Conservation (phyloP, 2,797 vertebrate genomes). For the Alca torda region DNA sequence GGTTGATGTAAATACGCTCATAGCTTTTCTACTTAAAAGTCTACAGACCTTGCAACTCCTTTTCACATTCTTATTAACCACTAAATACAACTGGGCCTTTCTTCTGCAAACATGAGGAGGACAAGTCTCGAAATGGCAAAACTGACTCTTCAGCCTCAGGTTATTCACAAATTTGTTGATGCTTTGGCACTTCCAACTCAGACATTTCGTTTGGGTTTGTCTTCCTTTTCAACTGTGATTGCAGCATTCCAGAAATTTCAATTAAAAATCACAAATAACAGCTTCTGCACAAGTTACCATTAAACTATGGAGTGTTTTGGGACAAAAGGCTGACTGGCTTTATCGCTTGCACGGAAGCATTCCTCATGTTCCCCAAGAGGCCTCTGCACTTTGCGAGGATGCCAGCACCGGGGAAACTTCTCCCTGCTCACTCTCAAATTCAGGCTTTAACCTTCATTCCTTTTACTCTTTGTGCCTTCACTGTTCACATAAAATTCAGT, state of each 20-base stretch:
- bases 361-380: rapidly evolving
- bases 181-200: not conserved
- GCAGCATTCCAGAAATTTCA: not conserved
- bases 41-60: rapidly evolving
- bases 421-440: not conserved
- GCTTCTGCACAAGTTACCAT: not conserved
- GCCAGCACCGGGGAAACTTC: not conserved
- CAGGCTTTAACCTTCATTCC: not conserved
- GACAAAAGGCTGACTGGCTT: not conserved
- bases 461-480: not conserved
- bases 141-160: not conserved
- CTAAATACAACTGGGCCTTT: rapidly evolving
- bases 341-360: not conserved
- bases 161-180: not conserved
- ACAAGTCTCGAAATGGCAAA: rapidly evolving
- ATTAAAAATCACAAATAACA: not conserved
- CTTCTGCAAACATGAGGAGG: not conserved
- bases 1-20: not conserved
- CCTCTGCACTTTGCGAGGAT: rapidly evolving
- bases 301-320: not conserved
- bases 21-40: not conserved
- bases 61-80: not conserved
- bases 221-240: not conserved
- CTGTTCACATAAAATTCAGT: not conserved
- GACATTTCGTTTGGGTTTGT: not conserved